A percentile compares a stretch with the other conserved stretches of the same genome.
Conservation (phyloP, 2,113 vertebrate genomes). For the Callipepla squamata region DNA sequence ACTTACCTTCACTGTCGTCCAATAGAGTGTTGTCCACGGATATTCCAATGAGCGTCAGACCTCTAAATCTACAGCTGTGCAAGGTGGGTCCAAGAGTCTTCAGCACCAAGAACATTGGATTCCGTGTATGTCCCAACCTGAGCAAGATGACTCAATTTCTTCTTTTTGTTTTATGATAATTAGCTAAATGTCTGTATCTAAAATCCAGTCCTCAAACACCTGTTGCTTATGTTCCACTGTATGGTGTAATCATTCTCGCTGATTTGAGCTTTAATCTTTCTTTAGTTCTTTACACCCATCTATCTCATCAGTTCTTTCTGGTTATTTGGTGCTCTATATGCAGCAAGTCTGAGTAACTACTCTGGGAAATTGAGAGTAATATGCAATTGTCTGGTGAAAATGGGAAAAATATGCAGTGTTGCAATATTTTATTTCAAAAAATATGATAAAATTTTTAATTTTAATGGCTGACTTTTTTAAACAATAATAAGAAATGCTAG, state of each 20-base stretch:
- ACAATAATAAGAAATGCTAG: neutral
- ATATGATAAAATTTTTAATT: neutral
- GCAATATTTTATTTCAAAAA: neutral
- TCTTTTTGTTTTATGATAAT: neutral
- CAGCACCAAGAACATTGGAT: accelerated
- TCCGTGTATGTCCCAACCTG: accelerated
- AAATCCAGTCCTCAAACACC: neutral
- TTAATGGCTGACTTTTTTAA: neutral
- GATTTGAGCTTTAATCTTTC: neutral
- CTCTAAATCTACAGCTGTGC: neutral
- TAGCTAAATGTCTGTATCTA: neutral
- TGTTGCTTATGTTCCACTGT: neutral
- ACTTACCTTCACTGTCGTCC: neutral
- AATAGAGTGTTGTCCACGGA: neutral
- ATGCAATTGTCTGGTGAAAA: neutral
- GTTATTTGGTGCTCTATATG: neutral
- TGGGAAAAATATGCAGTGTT: neutral
- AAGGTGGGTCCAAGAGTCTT: neutral
- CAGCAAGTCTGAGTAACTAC: neutral
- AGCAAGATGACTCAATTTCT: neutral
- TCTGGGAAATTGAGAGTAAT: neutral
- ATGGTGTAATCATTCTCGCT: accelerated
- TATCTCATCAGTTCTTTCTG: neutral
- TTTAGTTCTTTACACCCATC: neutral
- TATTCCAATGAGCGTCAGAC: neutral